Conservation (phyloP, 2,888 invertebrate genomes). For the Ctena decussata region DNA sequence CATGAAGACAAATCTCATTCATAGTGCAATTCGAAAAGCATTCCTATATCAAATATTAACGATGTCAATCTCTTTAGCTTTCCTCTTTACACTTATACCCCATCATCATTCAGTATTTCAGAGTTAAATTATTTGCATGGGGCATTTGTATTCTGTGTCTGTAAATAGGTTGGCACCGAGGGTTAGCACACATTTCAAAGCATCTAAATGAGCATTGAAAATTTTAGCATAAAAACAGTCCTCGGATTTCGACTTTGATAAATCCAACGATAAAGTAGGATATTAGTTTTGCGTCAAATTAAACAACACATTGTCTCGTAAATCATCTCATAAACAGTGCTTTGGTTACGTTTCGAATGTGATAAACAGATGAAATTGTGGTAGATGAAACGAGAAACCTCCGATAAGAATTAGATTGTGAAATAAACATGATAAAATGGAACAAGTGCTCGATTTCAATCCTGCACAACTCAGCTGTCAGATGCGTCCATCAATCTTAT, state of each 20-base stretch:
- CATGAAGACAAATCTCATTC: too few relatives aligned
- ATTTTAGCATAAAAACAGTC: not conserved
- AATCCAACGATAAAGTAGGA: not conserved
- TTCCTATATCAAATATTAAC: too few relatives aligned
- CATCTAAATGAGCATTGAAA: too few relatives aligned
- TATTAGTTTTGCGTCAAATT: conserved; percentile 28
- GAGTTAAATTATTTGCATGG: too few relatives aligned
- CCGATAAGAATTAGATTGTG: conserved; percentile 58
- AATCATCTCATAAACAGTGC: conserved; percentile 36
- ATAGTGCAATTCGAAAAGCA: too few relatives aligned
- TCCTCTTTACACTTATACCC: too few relatives aligned
- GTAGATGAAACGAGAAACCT: conserved; percentile 54
- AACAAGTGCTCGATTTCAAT: conserved; percentile 66
- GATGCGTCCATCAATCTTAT: conserved; percentile 64
- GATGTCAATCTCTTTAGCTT: too few relatives aligned
- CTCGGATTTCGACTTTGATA: not conserved
- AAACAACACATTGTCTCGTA: not conserved
- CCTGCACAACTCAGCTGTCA: conserved; percentile 59
- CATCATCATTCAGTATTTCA: too few relatives aligned
- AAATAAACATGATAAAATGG: conserved; percentile 61
- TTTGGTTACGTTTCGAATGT: conserved; percentile 43
- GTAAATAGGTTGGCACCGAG: too few relatives aligned
- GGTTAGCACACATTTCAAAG: too few relatives aligned
- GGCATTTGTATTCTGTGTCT: too few relatives aligned
- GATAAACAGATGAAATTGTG: conserved; percentile 55